Conservation (phyloP, 2,797 vertebrate genomes). For the Poecilia gillii region DNA sequence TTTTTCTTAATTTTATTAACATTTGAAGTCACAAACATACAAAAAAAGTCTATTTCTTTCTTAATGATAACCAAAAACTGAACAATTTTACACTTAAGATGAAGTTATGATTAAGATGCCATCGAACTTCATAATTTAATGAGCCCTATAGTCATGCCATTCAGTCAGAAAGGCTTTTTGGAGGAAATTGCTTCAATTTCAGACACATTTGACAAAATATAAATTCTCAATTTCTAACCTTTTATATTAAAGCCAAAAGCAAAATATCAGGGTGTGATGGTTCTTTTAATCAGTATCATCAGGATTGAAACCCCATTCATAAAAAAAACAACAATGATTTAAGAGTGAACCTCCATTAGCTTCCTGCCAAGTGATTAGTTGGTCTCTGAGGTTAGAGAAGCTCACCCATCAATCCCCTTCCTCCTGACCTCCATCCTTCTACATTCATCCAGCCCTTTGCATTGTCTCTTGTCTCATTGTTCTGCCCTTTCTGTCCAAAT, state of each 20-base stretch:
- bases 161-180: neutral
- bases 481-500: constrained; percentile 26
- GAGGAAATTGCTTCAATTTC: too few relatives aligned
- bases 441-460: constrained; percentile 35
- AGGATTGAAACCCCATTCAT: constrained; percentile 22
- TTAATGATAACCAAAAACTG: neutral
- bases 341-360: constrained; percentile 46
- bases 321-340: constrained; percentile 34
- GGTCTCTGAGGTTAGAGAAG: constrained; percentile 45
- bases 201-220: neutral
- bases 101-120: neutral
- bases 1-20: too few relatives aligned
- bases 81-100: neutral
- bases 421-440: constrained; percentile 40
- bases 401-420: constrained; percentile 38
- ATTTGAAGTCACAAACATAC: neutral
- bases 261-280: neutral
- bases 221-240: neutral
- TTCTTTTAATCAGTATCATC: neutral
- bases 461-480: constrained; percentile 47
- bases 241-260: neutral
- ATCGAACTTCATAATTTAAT: neutral
- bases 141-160: neutral
- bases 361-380: constrained; percentile 58
- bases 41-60: neutral